phyloP scores from a whole-genome alignment of 2,797 vertebrate genomes.

The Prunella strophiata region DNA sequence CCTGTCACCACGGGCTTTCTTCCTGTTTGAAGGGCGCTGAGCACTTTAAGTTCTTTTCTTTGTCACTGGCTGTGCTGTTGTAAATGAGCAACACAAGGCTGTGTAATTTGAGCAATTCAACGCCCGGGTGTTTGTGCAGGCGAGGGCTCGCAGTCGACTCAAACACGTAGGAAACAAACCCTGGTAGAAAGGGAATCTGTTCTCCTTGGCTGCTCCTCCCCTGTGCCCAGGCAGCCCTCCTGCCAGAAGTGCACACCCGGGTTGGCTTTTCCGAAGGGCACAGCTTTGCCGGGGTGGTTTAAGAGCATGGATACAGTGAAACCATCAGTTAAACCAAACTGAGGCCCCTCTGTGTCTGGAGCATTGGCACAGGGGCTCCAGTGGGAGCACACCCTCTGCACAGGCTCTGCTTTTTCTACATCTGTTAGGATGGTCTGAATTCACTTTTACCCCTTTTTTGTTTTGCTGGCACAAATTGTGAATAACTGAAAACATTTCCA shows the following conservation, averaged over 20 bases:
- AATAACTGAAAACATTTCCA: neutral
- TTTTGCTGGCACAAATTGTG: neutral
- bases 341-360: accelerated
- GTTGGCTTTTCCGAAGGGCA: neutral
- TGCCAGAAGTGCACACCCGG: conserved; percentile 20
- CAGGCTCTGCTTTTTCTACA: neutral
- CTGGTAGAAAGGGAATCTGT: neutral
- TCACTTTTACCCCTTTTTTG: neutral
- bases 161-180: neutral
- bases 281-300: neutral
- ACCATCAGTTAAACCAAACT: neutral
- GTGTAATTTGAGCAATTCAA: neutral
- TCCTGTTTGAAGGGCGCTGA: neutral
- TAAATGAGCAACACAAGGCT: neutral
- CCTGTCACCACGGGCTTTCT: neutral
- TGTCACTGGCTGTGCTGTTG: neutral
- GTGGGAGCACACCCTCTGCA: neutral
- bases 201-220: neutral
- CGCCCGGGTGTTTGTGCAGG: neutral
- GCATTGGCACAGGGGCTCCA: neutral
- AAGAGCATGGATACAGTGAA: neutral
- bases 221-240: neutral
- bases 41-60: neutral
- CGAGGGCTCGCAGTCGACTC: accelerated
- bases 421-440: neutral